Conservation (phyloP, 2,888 invertebrate genomes). For the Stenodema calcarata region DNA sequence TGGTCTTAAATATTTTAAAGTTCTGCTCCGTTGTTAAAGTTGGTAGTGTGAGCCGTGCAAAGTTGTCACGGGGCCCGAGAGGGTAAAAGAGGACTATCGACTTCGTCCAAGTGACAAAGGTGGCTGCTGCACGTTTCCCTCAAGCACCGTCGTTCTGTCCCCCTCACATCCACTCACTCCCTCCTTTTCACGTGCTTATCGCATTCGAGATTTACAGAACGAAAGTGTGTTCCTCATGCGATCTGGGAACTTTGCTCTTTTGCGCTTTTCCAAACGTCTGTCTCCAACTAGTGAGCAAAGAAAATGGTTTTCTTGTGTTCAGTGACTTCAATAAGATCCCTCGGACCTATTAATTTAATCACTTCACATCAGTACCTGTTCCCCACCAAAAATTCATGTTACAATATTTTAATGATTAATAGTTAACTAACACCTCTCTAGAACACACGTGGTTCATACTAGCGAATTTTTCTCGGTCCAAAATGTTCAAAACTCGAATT, state of each 20-base stretch:
- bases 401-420: too few species aligned
- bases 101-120: constrained; percentile 10
- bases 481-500: too few species aligned
- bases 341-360: too few species aligned
- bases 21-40: constrained; percentile 1
- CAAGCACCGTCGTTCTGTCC: background rate
- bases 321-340: too few species aligned
- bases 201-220: background rate
- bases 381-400: too few species aligned
- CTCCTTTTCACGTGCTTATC: background rate
- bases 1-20: constrained; percentile 18
- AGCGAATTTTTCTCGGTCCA: too few species aligned
- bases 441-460: too few species aligned
- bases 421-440: too few species aligned
- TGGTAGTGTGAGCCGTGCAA: background rate
- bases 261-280: background rate
- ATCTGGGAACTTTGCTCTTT: background rate
- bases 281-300: background rate
- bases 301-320: too few species aligned
- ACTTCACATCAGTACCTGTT: too few species aligned
- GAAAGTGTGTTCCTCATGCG: background rate
- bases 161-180: background rate
- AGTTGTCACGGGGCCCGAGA: background rate
- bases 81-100: background rate
- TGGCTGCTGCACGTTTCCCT: background rate